Base-by-base conservation (phyloP, 23 tunicate species). In the Corella eumyota region DNA sequence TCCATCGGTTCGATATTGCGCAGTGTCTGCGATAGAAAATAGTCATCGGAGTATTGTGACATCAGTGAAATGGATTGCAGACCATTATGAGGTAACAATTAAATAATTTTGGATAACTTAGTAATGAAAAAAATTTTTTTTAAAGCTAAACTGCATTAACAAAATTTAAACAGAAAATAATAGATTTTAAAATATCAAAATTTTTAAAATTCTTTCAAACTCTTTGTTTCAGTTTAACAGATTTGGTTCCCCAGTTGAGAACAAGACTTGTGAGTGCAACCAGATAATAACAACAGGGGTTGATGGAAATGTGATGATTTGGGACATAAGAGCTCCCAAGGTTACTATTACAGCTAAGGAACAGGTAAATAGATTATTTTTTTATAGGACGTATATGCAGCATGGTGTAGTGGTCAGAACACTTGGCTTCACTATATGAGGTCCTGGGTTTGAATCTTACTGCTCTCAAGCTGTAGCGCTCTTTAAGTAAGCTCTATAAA, bases 1-100 rank as follows among this genome's bases (percentile, higher is more conserved):
- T 15, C 99, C 99, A 9, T 68, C 80, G 3, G 68, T 93, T 15
- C 65, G 81, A 32, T 93, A 74, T 60, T 66, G 76, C 25, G 95
- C 95, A 17, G 99, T 93, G 15, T 93, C 99, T 0, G 76, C 99
- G 19, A 93, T 93, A 56, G 99, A 93, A 68, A 56, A 84, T 64
- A 75, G 95, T 19, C 99, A 93, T 45, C 84, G 60, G 56, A 87
- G 59, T 52, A 48, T 87, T 25, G 71, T 93, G 24, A 68, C 95
- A 17, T 64, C 69, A 2, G 37, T 93, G 9, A 72, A 85, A 1
- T 93, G 99, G 99, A 57, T 93, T 34, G 95, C 99, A 9, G 90
- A 79, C 38, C 90, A 87, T 62, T 67, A 70, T 35, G 95, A 93
- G 81, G 90, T 84, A 38, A 26, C 26, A 6, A 9, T 64, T n/a